Evolutionary conservation across 35 echinoderm and acorn worm species (phyloP).

Genomic region (Hemicentrotus pulcherrimus): DNA sequence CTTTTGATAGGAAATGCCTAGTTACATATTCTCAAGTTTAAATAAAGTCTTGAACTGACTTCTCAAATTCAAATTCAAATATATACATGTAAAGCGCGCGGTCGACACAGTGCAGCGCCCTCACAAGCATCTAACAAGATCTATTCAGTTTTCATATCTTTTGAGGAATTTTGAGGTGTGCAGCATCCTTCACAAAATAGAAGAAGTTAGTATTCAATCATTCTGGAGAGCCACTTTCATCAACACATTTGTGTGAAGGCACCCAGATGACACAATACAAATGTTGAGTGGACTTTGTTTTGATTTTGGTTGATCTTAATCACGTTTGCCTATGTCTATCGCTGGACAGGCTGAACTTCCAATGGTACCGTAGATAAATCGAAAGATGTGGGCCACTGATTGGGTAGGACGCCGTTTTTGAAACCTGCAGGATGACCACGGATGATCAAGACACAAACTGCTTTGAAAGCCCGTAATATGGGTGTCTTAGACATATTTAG

Average conservation of each 20-base stretch:
- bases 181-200: neutral
- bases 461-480: neutral
- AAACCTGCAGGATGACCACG: neutral
- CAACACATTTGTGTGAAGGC: neutral
- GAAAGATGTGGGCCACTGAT: neutral
- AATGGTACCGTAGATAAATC: neutral
- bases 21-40: too few species aligned
- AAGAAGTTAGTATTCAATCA: neutral
- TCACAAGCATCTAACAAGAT: too few species aligned
- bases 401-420: neutral
- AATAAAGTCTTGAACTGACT: too few species aligned
- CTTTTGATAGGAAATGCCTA: too few species aligned
- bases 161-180: neutral
- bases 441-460: neutral
- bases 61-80: too few species aligned
- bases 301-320: neutral
- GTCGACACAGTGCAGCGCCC: too few species aligned
- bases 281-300: neutral
- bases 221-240: neutral
- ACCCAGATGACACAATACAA: neutral
- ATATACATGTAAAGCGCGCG: too few species aligned
- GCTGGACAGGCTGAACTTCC: neutral
- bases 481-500: too few species aligned
- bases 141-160: too few species aligned
- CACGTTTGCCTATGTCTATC: neutral